A percentile compares a stretch with the other conserved stretches of the same genome.
These are phyloP conservation scores for Exaiptasia diaphana DNA, from an alignment of 64 coral and sea anemone species.

Conservation along the genomic window DNA sequence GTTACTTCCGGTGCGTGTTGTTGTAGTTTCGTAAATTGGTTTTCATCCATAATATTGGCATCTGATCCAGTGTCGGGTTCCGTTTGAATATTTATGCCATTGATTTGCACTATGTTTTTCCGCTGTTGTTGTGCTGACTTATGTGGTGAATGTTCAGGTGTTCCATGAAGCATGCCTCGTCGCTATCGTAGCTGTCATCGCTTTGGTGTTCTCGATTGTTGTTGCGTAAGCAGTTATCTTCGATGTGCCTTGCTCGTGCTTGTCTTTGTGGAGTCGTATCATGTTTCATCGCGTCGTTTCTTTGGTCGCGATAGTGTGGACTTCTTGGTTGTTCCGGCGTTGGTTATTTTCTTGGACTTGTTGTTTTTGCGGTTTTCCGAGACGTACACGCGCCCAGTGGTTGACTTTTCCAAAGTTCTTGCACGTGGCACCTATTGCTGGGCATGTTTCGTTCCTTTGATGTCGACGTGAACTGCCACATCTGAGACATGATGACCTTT, in stretches of 20 bases:
- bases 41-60: slow-evolving; percentile 36
- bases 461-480: slow-evolving; percentile 25
- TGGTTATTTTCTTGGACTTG: background rate
- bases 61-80: slow-evolving; percentile 52
- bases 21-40: slow-evolving; percentile 12
- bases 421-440: slow-evolving; percentile 28
- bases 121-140: background rate
- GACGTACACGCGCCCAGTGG: slow-evolving; percentile 52
- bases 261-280: slow-evolving; percentile 11
- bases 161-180: background rate
- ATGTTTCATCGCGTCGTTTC: background rate
- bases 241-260: slow-evolving; percentile 3
- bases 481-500: slow-evolving; percentile 9
- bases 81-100: slow-evolving; percentile 6
- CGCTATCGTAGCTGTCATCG: slow-evolving; percentile 37
- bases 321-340: background rate
- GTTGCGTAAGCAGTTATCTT: background rate
- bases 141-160: slow-evolving; percentile 12
- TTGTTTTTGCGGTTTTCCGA: slow-evolving; percentile 5
- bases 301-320: slow-evolving; percentile 4
- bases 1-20: slow-evolving; percentile 14
- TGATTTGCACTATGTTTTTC: slow-evolving; percentile 16
- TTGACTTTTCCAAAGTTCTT: slow-evolving; percentile 49
- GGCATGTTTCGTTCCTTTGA: slow-evolving; percentile 31
- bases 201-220: slow-evolving; percentile 3